A percentile compares a stretch with the other conserved stretches of the same genome.
Evolutionary conservation across 2,113 vertebrate species (phyloP).

Genomic region (Raja brachyura): DNA sequence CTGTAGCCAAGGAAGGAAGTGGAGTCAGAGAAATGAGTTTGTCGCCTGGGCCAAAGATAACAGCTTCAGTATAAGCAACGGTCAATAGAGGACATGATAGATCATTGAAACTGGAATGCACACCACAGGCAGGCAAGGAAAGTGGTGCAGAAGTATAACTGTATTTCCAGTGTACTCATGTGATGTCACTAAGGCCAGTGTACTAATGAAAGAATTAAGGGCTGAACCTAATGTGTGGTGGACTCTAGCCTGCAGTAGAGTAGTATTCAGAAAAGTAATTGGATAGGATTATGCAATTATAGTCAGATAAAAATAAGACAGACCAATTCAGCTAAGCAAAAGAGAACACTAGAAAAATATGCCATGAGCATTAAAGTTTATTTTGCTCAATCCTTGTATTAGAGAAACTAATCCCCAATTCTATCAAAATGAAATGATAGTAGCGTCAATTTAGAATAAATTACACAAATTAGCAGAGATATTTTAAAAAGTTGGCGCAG

Average conservation of each 20-base stretch:
- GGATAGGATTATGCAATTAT: background rate
- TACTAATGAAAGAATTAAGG: background rate
- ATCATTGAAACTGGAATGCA: background rate
- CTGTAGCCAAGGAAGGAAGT: background rate
- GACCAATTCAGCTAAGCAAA: background rate
- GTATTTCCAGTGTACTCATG: background rate
- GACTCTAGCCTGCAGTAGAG: background rate
- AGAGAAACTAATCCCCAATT: background rate
- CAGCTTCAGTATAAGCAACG: background rate
- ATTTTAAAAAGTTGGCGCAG: background rate
- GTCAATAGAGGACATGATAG: background rate
- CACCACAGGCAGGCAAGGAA: background rate
- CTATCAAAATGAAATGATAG: background rate
- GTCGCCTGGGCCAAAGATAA: background rate
- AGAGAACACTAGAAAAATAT: background rate
- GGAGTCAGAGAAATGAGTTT: background rate
- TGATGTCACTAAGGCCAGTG: background rate
- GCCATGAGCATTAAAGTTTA: background rate
- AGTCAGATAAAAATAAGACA: background rate
- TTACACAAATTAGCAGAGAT: background rate
- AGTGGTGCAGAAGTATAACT: background rate
- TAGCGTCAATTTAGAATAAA: background rate
- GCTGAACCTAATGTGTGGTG: background rate
- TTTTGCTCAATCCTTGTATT: background rate
- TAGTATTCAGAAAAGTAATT: background rate